These are phyloP conservation scores for Apostichopus leukothele DNA, from an alignment of 53 echinoderm and acorn worm genomes.

Conservation along the genomic window DNA sequence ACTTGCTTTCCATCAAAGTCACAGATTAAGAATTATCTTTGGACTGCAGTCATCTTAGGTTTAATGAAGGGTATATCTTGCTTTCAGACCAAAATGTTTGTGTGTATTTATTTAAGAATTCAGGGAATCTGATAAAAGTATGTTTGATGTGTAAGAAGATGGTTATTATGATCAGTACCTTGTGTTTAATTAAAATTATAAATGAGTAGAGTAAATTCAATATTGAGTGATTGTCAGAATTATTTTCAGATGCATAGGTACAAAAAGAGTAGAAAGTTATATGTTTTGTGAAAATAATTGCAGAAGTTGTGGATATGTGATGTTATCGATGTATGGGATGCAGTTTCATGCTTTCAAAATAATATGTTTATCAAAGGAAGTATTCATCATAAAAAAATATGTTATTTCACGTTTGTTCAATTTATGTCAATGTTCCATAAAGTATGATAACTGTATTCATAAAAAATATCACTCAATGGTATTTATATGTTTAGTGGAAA, in stretches of 20 bases:
- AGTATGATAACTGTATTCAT: neutral
- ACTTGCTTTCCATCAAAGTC: no score
- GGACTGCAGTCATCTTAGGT: no score
- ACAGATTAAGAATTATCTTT: no score
- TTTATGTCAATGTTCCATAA: neutral
- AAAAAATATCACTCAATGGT: neutral
- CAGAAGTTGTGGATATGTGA: neutral
- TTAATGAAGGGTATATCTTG: no score
- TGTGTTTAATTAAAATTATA: neutral
- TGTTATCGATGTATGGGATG: neutral
- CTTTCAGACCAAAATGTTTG: neutral
- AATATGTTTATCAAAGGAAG: neutral
- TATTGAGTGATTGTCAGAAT: neutral
- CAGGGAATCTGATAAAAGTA: conserved; percentile 1
- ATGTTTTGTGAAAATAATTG: neutral
- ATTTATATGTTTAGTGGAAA: neutral
- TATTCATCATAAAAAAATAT: neutral
- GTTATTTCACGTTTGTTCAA: neutral
- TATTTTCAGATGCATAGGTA: neutral
- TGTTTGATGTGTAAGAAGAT: neutral
- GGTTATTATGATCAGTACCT: neutral
- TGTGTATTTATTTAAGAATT: neutral
- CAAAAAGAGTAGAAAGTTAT: neutral
- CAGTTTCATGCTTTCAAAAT: neutral
- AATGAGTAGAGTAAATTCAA: neutral